Evolutionary conservation across 2,113 vertebrate species (phyloP), one percentile per base, ranked within the genome.

Genomic region (Sorex fumeus): DNA sequence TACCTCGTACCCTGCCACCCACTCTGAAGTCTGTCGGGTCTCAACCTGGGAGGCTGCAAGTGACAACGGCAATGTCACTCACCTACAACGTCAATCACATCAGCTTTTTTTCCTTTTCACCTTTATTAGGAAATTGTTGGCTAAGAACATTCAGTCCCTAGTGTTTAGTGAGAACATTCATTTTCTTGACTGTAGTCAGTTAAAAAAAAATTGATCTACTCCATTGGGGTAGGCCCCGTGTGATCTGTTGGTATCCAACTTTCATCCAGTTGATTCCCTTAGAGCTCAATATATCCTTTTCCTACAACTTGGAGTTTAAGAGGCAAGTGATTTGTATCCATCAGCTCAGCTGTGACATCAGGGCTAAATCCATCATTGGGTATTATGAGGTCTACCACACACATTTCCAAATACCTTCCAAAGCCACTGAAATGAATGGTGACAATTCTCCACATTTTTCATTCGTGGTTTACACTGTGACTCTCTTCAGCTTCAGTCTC

Each of bases 341-440:
- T 95, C 92, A 93, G 76, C 72, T 92, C 34, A 50, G 72, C 40
- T 84, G 43, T 85, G 93, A 96, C 92, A 94, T 90, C 43, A 71
- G 57, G 64, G 34, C 69, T 78, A 89, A 93, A 96, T 96, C 89
- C 72, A 91, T 97, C 93, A 95, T 86, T 94, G 23, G 27, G 32
- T 87, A 71, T 93, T 95, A 94, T 50, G 69, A 88, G 60, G 47
- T 87, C 75, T 93, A 88, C 78, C 15, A 62, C 30, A 34, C 69
- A 70, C 86, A 36, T 80, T 91, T 92, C 94, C 90, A 92, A 78
- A 93, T 84, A 16, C 57, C 40, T 93, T 94, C 84, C 80, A 92
- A 96, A 95, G 80, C 50, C 74, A 34, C 64, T 75, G 67, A 95
- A 95, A 95, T 94, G 88, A 88, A 96, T 96, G 90, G 83, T 62